Base-by-base conservation (phyloP, 2,797 vertebrate genomes). In the Synanceia verrucosa region DNA sequence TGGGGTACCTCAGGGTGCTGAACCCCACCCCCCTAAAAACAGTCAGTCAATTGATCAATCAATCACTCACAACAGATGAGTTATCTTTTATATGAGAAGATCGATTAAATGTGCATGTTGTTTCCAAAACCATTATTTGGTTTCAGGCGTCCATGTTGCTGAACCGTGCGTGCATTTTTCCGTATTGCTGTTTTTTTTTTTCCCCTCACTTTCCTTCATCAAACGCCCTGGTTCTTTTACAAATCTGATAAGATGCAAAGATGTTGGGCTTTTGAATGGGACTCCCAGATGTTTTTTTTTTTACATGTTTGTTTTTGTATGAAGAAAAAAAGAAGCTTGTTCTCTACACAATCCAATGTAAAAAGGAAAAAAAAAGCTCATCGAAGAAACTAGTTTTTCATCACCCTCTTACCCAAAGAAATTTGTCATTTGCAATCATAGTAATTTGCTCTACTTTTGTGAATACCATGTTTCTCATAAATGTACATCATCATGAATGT, bases 401-500 rank as follows among this genome's bases (percentile, higher is more conserved):
- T 93, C 76, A 76, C 84, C 89, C 91, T 91, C 83, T 89, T 93
- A 92, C 93, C 94, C 94, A 94, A 94, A 94, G 94, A 95, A 92
- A 89, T 79, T 89, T 86, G 86, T 92, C 88, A 89, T 93, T 92
- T 90, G 85, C 92, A 92, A 92, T 94, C 92, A 91, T 85, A 88
- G 84, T 91, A 66, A 87, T 92, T 93, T 84, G 83, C 85, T 89
- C 88, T 88, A 91, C 88, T 92, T 95, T 93, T 91, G 79, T 90
- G 91, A 94, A 93, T 93, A 93, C 88, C 90, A 90, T 81, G 84
- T 76, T 88, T 86, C 86, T 90, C 90, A 86, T 93, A 81, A 85
- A 88, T 90, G 91, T 94, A 89, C 92, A 95, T 96, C 88, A 75
- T 93, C 90, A 88, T 93, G 94, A 95, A 96, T 96, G 94, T 96